Evolutionary conservation across 2,797 vertebrate species (phyloP).

Genomic region (Megalops cyprinoides): DNA sequence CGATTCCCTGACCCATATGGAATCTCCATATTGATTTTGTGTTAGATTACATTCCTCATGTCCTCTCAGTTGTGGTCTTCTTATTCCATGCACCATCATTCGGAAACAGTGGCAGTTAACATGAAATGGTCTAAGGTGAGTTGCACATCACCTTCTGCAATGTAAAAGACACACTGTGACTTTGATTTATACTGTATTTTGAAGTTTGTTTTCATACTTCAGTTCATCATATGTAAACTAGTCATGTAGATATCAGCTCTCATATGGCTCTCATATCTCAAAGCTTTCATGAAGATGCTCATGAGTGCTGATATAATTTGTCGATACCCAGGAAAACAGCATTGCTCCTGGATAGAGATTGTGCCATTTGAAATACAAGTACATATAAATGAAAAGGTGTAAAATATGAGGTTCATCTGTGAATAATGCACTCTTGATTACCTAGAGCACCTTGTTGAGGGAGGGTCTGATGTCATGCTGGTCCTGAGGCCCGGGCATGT

Average conservation of each 20-base stretch:
- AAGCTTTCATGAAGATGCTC: neutral
- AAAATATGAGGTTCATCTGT: neutral
- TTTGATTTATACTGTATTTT: conserved; percentile 3
- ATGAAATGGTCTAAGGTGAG: neutral
- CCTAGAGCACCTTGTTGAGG: neutral
- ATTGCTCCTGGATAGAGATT: neutral
- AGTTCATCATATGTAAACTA: neutral
- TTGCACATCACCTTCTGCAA: neutral
- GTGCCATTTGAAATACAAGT: neutral
- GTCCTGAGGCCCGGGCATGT: too few species aligned
- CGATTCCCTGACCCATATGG: neutral
- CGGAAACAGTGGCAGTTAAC: neutral
- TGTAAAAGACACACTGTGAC: too few species aligned
- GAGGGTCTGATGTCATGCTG: too few species aligned
- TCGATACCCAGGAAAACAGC: neutral
- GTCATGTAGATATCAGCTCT: neutral
- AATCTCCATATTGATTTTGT: conserved; percentile 10
- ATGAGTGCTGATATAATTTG: neutral
- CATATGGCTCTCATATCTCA: neutral
- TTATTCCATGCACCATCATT: neutral
- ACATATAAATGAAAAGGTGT: neutral
- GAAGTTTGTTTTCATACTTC: neutral
- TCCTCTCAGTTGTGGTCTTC: neutral
- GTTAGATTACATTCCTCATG: conserved; percentile 9
- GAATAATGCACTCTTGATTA: neutral